Conservation (phyloP, 2,113 vertebrate species). For the Misgurnus mizolepis region DNA sequence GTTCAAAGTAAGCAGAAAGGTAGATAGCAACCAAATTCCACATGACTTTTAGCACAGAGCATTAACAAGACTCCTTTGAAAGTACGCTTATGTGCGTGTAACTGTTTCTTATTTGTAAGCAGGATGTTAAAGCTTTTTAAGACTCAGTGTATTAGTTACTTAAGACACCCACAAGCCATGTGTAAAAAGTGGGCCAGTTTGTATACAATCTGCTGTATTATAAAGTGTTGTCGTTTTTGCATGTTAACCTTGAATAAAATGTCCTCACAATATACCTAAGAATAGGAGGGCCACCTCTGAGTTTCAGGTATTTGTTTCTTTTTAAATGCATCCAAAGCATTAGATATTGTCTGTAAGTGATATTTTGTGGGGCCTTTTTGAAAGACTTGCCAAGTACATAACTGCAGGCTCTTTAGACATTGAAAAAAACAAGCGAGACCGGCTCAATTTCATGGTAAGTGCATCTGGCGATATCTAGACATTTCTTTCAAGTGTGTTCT, state of each 20-base stretch:
- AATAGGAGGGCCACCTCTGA: neutral
- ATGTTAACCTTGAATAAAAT: conserved; percentile 24
- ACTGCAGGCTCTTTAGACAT: conserved; percentile 63
- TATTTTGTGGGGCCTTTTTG: conserved; percentile 21
- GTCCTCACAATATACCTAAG: too few relatives aligned
- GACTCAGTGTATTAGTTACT: neutral
- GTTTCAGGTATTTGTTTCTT: conserved; percentile 6
- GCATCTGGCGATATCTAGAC: conserved; percentile 78
- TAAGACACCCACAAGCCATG: neutral
- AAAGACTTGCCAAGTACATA: conserved; percentile 38
- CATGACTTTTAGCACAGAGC: neutral
- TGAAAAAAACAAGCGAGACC: conserved; percentile 63
- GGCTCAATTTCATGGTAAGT: conserved; percentile 84
- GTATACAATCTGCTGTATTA: neutral
- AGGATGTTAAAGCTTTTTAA: neutral
- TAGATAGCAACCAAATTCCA: neutral
- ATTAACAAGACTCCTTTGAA: neutral
- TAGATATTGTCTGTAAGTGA: conserved; percentile 27
- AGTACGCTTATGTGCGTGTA: neutral
- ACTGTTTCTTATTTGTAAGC: neutral
- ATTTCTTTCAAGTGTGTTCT: conserved; percentile 83
- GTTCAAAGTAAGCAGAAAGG: neutral
- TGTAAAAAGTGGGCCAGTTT: neutral
- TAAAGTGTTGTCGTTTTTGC: conserved; percentile 43
- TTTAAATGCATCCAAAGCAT: conserved; percentile 22